Evolutionary conservation across 2,113 vertebrate genomes (phyloP), one percentile per base, ranked within the genome.

Genomic region (Calonectris borealis): DNA sequence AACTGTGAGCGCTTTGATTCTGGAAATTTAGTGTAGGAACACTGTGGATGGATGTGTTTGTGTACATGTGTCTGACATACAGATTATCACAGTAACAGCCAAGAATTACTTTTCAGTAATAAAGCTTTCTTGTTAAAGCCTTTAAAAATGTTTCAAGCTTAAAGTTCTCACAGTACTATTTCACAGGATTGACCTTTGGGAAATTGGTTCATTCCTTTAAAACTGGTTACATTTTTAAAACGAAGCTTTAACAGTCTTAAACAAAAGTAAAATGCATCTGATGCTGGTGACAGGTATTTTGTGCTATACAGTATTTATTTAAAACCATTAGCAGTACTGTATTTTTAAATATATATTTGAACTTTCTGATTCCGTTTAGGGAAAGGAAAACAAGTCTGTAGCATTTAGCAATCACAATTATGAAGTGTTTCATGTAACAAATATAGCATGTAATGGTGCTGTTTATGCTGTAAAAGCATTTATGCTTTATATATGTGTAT

Each of bases 391-490:
- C 48, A 76, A 60, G 62, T 84, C 27, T 0, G 0, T 65, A 73
- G 42, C 42, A 64, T 78, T 90, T 83, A 88, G 29, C 55, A 62
- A 68, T 90, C n/a, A 55, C 71, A 90, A 64, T 88, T 90, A 92
- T 52, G 25, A 72, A 86, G 27, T 54, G 36, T 83, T 84, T 92
- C 7, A 4, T 55, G 5, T 88, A 65, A 88, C 40, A 86, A 73
- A 86, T 80, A 69, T 46, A 94, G 57, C 83, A 83, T 68, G 68
- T 76, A 93, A 83, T 80, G 48, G 55, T 83, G 60, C 21, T 80
- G 58, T 90, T 92, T 81, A 81, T 93, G 64, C 72, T 91, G 60
- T 57, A 77, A 66, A 90, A 83, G 52, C 66, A 71, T 84, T 93
- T 79, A 61, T 90, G 24, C 34, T 55, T 92, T 89, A 55, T 86